Conservation (phyloP, 2,888 invertebrate genomes). For the Stegophylla sp. region DNA sequence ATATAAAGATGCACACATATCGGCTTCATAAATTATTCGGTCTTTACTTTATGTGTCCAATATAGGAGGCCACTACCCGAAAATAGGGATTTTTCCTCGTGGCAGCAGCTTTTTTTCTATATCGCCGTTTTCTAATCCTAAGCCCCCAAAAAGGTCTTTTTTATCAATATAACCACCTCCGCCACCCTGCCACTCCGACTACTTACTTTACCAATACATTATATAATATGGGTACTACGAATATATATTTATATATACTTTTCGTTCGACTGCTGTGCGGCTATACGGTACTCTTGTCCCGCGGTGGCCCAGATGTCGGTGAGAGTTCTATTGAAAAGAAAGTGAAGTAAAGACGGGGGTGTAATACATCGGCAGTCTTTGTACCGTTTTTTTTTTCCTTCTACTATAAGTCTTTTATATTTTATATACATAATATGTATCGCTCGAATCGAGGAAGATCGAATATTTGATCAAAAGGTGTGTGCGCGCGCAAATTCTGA, state of each 20-base stretch:
- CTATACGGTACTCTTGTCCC: not conserved
- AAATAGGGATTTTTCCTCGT: constrained; percentile 20
- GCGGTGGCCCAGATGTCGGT: not conserved
- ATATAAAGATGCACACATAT: not conserved
- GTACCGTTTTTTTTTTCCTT: constrained; percentile 18
- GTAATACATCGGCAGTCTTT: constrained; percentile 42
- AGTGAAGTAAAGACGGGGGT: constrained; percentile 40
- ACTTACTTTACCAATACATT: not conserved
- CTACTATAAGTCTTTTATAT: constrained; percentile 36
- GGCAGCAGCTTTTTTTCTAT: not conserved
- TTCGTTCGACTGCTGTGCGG: not conserved
- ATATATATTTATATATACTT: not conserved
- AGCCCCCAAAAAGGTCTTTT: constrained; percentile 29
- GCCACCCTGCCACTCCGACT: not conserved
- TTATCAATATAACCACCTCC: not conserved
- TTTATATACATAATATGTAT: constrained; percentile 36
- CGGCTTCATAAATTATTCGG: constrained; percentile 55
- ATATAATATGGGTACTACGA: not conserved
- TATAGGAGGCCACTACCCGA: constrained; percentile 11
- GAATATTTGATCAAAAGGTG: constrained; percentile 57
- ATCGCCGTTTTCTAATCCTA: constrained; percentile 41
- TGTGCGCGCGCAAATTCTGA: constrained; percentile 26
- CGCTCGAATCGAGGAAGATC: constrained; percentile 19
- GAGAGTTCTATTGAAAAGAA: constrained; percentile 45
- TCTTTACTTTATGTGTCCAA: constrained; percentile 53